Base-by-base conservation (phyloP, 2,113 vertebrate species). In the Burhinus oedicnemus region DNA sequence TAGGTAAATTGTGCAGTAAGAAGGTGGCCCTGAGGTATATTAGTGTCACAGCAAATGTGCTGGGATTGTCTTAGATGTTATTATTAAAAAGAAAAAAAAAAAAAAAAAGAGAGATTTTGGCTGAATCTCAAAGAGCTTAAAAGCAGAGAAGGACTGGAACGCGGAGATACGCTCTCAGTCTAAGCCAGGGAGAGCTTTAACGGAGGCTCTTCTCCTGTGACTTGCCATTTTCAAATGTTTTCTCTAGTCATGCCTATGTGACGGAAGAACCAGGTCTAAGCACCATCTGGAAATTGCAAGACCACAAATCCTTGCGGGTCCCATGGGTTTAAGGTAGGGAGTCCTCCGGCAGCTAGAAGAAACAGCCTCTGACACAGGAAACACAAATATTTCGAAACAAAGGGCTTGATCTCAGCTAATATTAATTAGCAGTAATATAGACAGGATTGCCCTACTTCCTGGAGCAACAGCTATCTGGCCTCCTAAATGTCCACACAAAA, bases 1-100 rank as follows among this genome's bases (percentile, higher is more conserved):
- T 45, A 93, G 91, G 84, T 92, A 91, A 95, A 91, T 86, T 49
- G 81, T 76, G 57, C 55, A 87, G 80, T 82, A 75, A 93, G 52
- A 90, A 83, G 90, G 85, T 93, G 79, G 64, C 81, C 76, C 82
- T 78, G 47, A 93, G 90, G 71, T 86, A 87, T 77, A 87, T 54
- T 95, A 94, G 69, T 82, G 62, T 95, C 93, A 96, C 92, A 88
- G 55, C 51, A 83, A 80, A 96, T 55, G 52, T 60, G 38, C 40
- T 65, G 71, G 44, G 25, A 42, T 92, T 62, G 80, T 80, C 81
- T 95, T 65, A 72, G 57, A 58, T 38, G 83, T 12, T 79, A 30
- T 76, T 88, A 87, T 54, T 65, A 71, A 83, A 90, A 90, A 68
- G 14, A 22, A 47, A 90, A 78, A 32, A 32, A 62, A 45, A 79